Conservation (phyloP, 30 jellyfish, hydroid and myxozoan genomes). For the Catostylus mosaicus region DNA sequence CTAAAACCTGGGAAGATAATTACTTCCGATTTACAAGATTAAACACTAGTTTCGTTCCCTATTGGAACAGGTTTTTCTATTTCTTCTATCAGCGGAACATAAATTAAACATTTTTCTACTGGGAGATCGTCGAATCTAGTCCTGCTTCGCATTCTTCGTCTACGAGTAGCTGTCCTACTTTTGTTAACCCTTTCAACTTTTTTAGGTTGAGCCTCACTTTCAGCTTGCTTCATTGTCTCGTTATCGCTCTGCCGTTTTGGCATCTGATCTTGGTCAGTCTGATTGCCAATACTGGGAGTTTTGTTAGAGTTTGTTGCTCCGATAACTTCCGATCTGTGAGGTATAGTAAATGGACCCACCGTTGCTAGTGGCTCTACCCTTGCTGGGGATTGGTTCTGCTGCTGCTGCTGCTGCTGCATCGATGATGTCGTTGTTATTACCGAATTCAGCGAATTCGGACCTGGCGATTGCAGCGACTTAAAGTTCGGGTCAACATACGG, state of each 20-base stretch:
- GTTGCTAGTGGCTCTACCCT: constrained; percentile 39
- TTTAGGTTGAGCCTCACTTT: constrained; percentile 8
- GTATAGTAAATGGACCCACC: constrained; percentile 58
- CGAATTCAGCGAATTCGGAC: constrained; percentile 41
- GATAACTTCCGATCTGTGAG: constrained; percentile 51
- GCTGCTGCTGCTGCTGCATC: background rate
- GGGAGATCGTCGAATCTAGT: constrained; percentile 75
- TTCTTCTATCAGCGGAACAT: constrained; percentile 79
- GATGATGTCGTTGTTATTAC: constrained; percentile 22
- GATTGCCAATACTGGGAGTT: constrained; percentile 53
- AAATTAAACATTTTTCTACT: constrained; percentile 57
- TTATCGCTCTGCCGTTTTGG: constrained; percentile 15
- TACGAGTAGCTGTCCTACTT: constrained; percentile 22
- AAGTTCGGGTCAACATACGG: constrained; percentile 74
- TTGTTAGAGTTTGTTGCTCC: constrained; percentile 44
- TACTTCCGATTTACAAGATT: background rate
- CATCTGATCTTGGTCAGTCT: constrained; percentile 32
- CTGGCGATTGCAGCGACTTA: constrained; percentile 39
- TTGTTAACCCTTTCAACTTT: constrained; percentile 35
- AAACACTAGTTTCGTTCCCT: constrained; percentile 90
- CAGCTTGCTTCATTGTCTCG: constrained; percentile 15
- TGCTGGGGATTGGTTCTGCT: constrained; percentile 15
- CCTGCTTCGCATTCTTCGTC: constrained; percentile 43
- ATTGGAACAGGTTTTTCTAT: constrained; percentile 27
- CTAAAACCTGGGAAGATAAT: background rate